phyloP scores from a whole-genome alignment of 2,888 invertebrate genomes.

The Tethea ocularis region DNA sequence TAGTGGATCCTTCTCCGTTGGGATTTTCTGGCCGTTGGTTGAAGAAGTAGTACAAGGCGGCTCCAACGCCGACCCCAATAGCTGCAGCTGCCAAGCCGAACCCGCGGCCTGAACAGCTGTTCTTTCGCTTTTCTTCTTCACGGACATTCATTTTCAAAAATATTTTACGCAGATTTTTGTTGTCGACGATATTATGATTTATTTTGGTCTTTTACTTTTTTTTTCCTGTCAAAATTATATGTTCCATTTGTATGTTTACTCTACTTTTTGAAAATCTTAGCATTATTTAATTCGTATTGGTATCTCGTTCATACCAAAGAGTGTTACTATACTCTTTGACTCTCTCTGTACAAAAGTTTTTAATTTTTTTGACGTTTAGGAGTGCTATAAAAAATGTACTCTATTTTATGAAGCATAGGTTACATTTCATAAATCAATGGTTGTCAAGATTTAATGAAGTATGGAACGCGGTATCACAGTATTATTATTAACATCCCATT shows the following conservation, averaged over 20 bases:
- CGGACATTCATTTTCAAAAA: constrained; percentile 65
- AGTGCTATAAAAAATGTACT: no score
- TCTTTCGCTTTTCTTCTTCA: constrained; percentile 64
- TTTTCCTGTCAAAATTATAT: neutral
- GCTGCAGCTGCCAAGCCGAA: constrained; percentile 71
- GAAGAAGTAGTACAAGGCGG: constrained; percentile 74
- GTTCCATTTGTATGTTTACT: neutral
- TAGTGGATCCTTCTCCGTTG: constrained; percentile 56
- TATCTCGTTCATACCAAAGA: no score
- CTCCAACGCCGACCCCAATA: constrained; percentile 73
- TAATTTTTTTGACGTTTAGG: no score
- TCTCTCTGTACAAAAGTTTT: no score
- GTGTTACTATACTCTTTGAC: no score
- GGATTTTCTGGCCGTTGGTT: constrained; percentile 63
- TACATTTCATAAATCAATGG: no score
- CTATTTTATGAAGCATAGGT: no score
- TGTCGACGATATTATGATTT: constrained; percentile 23
- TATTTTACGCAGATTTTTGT: constrained; percentile 13
- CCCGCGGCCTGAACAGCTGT: constrained; percentile 63
- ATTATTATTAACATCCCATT: no score
- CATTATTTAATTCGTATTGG: no score
- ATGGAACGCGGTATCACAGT: no score
- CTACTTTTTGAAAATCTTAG: no score
- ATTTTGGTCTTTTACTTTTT: constrained; percentile 7
- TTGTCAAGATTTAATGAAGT: no score